phyloP scores from a whole-genome alignment of 2,888 invertebrate species.

The Eupithecia inturbata region DNA sequence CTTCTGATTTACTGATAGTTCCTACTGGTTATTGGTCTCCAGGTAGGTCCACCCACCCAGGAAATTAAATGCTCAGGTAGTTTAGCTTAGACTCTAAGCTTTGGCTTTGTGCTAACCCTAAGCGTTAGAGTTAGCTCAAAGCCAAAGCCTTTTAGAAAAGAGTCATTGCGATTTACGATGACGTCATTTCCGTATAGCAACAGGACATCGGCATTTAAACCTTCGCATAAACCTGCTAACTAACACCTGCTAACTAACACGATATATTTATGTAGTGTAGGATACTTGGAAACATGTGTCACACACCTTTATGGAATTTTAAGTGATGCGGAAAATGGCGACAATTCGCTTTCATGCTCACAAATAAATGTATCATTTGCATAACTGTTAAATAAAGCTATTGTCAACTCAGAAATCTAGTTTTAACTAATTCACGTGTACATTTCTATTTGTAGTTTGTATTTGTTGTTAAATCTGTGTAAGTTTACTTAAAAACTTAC shows the following conservation, averaged over 20 bases:
- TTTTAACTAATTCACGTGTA: neutral
- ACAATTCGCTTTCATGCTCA: neutral
- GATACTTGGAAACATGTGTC: neutral
- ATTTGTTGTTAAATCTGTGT: neutral
- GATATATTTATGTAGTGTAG: neutral
- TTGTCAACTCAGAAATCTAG: neutral
- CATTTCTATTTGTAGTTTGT: neutral
- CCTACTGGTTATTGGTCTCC: too few species aligned
- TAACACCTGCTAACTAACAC: neutral
- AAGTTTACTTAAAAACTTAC: neutral
- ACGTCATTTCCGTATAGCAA: constrained; percentile 10
- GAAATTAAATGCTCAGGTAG: too few species aligned
- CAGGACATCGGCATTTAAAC: neutral
- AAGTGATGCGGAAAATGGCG: neutral
- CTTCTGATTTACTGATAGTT: too few species aligned
- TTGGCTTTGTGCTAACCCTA: too few species aligned
- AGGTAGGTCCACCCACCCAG: too few species aligned
- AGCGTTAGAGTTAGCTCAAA: neutral
- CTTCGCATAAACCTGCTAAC: neutral
- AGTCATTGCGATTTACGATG: constrained; percentile 1
- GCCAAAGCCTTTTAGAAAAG: constrained; percentile 15
- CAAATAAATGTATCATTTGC: constrained; percentile 8
- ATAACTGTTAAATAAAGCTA: neutral
- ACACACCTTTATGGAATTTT: neutral
- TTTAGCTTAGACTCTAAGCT: too few species aligned